Conservation (phyloP, 2,797 vertebrate species). For the Gambelia wislizenii region DNA sequence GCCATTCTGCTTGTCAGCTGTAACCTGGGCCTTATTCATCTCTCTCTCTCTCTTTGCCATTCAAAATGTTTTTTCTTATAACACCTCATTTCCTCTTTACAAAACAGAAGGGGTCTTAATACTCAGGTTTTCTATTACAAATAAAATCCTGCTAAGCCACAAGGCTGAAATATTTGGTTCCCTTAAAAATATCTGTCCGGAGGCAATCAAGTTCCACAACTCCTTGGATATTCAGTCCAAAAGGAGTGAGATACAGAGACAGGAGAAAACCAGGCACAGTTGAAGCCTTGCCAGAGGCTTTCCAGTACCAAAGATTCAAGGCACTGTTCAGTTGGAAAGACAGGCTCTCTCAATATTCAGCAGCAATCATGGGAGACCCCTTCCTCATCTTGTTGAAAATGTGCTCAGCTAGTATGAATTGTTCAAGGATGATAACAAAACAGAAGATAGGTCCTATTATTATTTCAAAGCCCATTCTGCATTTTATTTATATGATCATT, state of each 20-base stretch:
- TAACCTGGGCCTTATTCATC: conserved; percentile 9
- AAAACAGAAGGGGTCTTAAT: conserved; percentile 1
- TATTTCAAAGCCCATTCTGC: neutral
- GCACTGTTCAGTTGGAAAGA: neutral
- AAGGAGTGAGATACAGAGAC: neutral
- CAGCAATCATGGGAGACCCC: neutral
- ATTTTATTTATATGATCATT: neutral
- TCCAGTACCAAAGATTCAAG: neutral
- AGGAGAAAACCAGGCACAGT: neutral
- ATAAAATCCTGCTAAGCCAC: conserved; percentile 38
- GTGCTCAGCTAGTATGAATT: neutral
- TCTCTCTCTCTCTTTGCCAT: conserved; percentile 12
- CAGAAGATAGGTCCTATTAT: neutral
- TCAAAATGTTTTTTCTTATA: conserved; percentile 9
- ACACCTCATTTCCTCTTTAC: conserved; percentile 25
- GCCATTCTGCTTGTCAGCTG: neutral
- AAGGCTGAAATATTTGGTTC: conserved; percentile 31
- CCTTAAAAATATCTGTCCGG: neutral
- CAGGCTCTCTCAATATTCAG: neutral
- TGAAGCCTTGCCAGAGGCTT: neutral
- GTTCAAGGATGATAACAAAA: neutral
- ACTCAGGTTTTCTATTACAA: neutral
- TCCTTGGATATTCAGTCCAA: neutral
- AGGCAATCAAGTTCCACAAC: neutral
- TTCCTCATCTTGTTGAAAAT: neutral